Conservation (phyloP, 2,888 invertebrate species). For the Dicranocentrus wangi region DNA sequence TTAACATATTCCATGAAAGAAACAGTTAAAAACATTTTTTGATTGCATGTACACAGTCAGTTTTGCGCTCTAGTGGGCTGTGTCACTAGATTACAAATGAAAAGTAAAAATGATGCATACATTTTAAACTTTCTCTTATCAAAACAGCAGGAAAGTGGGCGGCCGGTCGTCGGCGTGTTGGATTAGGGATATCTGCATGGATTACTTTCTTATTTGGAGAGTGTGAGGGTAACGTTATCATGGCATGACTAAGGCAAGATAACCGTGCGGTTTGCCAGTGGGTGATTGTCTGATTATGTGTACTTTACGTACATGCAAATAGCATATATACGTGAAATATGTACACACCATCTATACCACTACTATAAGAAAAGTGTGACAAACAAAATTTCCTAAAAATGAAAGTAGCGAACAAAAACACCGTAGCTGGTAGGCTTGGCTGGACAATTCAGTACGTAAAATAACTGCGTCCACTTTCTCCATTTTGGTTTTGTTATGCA, state of each 20-base stretch:
- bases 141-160: not conserved
- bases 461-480: not conserved
- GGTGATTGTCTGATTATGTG: no score
- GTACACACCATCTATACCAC: no score
- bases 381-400: not conserved
- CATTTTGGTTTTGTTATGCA: constrained; percentile 47
- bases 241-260: not conserved
- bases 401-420: not conserved
- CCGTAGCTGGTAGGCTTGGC: not conserved
- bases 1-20: constrained; percentile 10
- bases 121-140: not conserved
- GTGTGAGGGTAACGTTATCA: not conserved
- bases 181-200: not conserved
- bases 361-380: no score
- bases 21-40: not conserved
- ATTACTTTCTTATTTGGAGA: not conserved
- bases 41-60: not conserved
- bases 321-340: no score
- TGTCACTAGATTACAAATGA: not conserved
- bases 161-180: not conserved
- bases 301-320: no score
- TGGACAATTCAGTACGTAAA: not conserved
- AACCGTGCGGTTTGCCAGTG: not conserved
- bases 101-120: not conserved
- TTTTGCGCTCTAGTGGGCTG: not conserved